Base-by-base conservation (phyloP, 2,888 invertebrate genomes). In the Cryptocheilus praepositus region DNA sequence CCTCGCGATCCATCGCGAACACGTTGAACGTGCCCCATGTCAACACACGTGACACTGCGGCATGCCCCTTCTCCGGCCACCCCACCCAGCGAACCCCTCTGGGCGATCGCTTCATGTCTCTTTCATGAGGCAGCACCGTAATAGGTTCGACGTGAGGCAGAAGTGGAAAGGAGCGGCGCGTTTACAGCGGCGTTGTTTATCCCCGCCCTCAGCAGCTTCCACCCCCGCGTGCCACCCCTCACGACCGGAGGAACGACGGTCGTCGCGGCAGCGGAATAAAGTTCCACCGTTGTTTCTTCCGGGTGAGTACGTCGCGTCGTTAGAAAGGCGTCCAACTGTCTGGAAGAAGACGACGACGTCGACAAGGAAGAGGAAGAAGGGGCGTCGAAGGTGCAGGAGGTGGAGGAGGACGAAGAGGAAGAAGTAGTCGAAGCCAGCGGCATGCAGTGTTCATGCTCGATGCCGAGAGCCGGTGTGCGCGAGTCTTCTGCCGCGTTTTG, bases 321-420 rank as follows among this genome's bases (percentile, higher is more conserved):
- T 80, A 81, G 77, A 80, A 79, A 74, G 82, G 77, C 81, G 79
- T 77, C 80, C 73, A 80, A 81, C 77, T 81, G 77, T 79, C 77
- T 82, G 79, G 77, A 79, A 80, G 75, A 67, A 64, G 70, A 70
- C 52, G 69, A 71, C 71, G 65, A 70, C 58, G 68, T 70, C 67
- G 70, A 64, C 64, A 59, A 56, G 36, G 64, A 45, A 45, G 46
- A 45, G 44, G 46, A 49, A 22, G 59, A 44, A 25, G 46, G 19
- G 58, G 53, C 56, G 43, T 28, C 36, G 22, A 43, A 61, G 25
- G n/a, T 56, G 45, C 25, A 62, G 51, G 52, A 61, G 66, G 56
- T 69, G 60, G 52, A 64, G 51, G 28, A 62, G 43, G 15, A 18
- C 54, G 11, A 44, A 25, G 49, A 21, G 25, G 59, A 63, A 46